These are phyloP conservation scores for Clinocottus analis DNA, from an alignment of 2,113 vertebrate species.

Conservation along the genomic window DNA sequence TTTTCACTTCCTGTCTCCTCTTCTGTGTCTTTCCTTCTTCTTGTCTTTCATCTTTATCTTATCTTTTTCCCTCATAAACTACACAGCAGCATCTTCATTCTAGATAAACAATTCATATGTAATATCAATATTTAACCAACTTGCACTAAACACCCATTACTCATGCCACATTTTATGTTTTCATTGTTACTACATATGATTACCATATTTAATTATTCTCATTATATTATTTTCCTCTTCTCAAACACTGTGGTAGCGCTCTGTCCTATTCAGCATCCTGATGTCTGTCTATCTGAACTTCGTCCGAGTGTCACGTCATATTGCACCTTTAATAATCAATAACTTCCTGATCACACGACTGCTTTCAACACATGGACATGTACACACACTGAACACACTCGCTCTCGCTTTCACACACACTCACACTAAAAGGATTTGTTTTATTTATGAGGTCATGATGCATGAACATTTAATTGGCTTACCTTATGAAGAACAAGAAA, in stretches of 20 bases:
- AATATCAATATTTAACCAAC: not conserved
- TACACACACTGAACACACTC: not conserved
- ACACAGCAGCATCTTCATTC: too few species aligned
- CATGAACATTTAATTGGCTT: not conserved
- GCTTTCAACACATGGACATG: not conserved
- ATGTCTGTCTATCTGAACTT: not conserved
- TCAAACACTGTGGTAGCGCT: not conserved
- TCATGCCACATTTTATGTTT: not conserved
- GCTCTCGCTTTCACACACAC: not conserved
- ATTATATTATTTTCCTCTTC: not conserved
- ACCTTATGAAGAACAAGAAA: not conserved
- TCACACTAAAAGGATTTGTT: not conserved
- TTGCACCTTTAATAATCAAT: too few species aligned
- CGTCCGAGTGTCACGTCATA: not conserved
- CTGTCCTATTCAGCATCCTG: not conserved
- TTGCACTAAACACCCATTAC: not conserved
- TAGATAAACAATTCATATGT: not conserved
- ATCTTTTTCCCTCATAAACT: not conserved
- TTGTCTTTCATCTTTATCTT: not conserved
- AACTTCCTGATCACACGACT: not conserved
- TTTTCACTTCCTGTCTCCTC: not conserved
- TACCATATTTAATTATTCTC: not conserved
- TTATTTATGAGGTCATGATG: not conserved
- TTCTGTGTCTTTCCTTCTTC: not conserved
- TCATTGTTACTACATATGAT: not conserved